Percentiles rank a stretch among this genome's conserved stretches.
These are phyloP conservation scores for Aviceda subcristata DNA, from an alignment of 2,113 vertebrate genomes.

Conservation along the genomic window DNA sequence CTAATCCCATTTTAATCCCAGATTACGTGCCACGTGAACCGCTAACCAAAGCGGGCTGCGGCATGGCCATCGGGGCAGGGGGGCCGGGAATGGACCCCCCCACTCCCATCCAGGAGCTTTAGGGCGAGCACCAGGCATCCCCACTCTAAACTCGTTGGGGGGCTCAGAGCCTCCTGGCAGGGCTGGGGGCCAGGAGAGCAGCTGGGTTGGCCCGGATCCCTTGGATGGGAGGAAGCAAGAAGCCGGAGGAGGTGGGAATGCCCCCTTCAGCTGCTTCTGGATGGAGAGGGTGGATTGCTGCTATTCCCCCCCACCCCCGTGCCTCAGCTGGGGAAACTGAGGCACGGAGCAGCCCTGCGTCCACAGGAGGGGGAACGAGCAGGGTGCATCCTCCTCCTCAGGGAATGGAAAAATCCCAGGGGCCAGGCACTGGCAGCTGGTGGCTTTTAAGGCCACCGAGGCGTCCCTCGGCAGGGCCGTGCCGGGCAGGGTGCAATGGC, in stretches of 20 bases:
- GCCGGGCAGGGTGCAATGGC: background rate
- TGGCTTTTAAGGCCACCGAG: background rate
- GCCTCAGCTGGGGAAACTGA: background rate
- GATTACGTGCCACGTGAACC: conserved; percentile 15
- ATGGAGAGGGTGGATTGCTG: fast-evolving
- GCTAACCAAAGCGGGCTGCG: background rate
- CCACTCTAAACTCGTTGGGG: background rate
- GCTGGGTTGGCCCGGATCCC: background rate
- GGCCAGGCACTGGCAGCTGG: background rate
- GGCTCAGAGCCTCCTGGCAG: background rate
- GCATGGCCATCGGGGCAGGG: background rate
- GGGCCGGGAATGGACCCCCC: background rate
- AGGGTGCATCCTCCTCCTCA: fast-evolving
- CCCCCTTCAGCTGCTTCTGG: background rate
- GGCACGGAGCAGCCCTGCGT: background rate
- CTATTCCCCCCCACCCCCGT: too few species aligned
- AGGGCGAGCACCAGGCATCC: fast-evolving
- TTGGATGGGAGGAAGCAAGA: fast-evolving
- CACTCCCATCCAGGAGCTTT: fast-evolving
- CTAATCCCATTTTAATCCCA: conserved; percentile 44
- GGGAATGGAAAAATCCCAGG: background rate
- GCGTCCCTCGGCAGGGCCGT: background rate
- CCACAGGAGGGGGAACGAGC: fast-evolving
- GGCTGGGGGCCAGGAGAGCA: background rate
- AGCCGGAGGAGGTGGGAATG: background rate